A percentile compares a stretch with the other conserved stretches of the same genome.
These are phyloP conservation scores for Coreius guichenoti DNA, from an alignment of 2,797 vertebrate species.

Conservation along the genomic window DNA sequence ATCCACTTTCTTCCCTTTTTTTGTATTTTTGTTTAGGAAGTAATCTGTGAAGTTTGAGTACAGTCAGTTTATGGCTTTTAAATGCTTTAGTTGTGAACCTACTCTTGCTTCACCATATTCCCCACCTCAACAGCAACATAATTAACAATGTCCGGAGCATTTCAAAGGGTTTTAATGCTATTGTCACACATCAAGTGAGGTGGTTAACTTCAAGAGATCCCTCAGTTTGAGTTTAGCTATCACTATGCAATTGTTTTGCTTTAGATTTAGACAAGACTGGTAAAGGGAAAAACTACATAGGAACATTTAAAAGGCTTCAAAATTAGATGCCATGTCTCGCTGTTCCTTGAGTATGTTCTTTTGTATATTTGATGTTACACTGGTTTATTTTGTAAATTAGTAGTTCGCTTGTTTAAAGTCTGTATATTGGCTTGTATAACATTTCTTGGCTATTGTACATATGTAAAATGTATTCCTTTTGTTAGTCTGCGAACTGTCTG, in stretches of 20 bases:
- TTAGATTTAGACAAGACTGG: not conserved
- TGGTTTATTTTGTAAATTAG: conserved; percentile 26
- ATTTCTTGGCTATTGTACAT: conserved; percentile 44
- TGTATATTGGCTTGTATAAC: conserved; percentile 19
- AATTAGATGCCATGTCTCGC: not conserved
- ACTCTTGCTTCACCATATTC: not conserved
- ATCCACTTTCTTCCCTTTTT: not conserved
- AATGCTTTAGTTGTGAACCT: not conserved
- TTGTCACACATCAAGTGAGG: not conserved
- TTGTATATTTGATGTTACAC: conserved; percentile 11
- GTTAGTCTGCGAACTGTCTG: conserved; percentile 36
- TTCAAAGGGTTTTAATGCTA: not conserved
- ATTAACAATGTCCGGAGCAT: not conserved
- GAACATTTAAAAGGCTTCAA: not conserved
- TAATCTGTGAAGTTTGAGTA: not conserved
- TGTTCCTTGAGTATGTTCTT: not conserved
- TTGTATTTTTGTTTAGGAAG: not conserved
- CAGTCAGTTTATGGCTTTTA: not conserved
- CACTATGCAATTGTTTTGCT: conserved; percentile 42
- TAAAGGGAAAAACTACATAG: not conserved
- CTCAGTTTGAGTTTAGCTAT: not conserved
- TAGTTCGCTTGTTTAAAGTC: not conserved
- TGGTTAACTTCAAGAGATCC: not conserved
- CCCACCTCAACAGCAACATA: not conserved
- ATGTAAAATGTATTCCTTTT: conserved; percentile 25